phyloP scores from a whole-genome alignment of 2,797 vertebrate species.

The Catostomus latipinnis region DNA sequence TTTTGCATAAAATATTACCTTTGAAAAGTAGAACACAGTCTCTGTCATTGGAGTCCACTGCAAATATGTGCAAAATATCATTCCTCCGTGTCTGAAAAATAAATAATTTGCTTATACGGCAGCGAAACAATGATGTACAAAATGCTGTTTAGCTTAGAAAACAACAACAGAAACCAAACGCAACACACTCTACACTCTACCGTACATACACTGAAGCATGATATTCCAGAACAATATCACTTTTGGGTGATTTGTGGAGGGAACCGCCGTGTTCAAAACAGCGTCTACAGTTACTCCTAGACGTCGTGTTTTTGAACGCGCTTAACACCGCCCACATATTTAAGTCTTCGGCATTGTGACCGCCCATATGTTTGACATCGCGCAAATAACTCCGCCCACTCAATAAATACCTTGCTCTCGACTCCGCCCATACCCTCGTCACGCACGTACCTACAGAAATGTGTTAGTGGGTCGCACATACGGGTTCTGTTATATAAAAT shows the following conservation, averaged over 20 bases:
- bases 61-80: not conserved
- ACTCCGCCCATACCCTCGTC: constrained; percentile 58
- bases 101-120: not conserved
- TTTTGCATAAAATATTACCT: constrained; percentile 8
- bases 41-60: not conserved
- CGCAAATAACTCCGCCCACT: not conserved
- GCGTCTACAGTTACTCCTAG: not conserved
- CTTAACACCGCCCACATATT: constrained; percentile 6
- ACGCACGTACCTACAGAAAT: constrained; percentile 48
- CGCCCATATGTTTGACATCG: constrained; percentile 57
- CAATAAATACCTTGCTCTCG: not conserved
- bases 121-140: not conserved
- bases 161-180: not conserved
- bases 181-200: not conserved
- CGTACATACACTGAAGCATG: not conserved
- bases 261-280: not conserved
- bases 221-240: not conserved
- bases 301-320: constrained; percentile 29
- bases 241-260: not conserved
- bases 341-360: not conserved
- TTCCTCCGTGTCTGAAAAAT: constrained; percentile 1
- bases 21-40: not conserved
- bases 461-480: constrained; percentile 81
- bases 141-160: too few relatives aligned
- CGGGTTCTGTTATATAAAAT: constrained; percentile 73